Evolutionary conservation across 1,140 invertebrate species (phyloP), one percentile per base, ranked within the genome.

Genomic region (Bombus balteatus): DNA sequence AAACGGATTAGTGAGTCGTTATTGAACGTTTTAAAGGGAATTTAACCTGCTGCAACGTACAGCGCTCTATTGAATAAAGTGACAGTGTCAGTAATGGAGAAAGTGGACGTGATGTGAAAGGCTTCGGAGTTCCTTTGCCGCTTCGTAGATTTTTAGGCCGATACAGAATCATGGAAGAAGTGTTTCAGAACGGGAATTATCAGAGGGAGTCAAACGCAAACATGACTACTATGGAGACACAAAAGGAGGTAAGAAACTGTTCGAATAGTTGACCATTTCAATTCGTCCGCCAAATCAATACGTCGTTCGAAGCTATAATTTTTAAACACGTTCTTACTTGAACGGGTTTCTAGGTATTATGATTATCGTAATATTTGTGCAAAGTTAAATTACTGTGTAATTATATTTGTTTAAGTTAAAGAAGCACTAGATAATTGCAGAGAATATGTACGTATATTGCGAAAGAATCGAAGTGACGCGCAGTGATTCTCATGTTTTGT

Each of bases 171-270:
- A 95, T 95, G 94, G 94, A 94, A 83, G 93, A 93, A 79, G 86
- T 94, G 32, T 92, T 94, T 84, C 92, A 93, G 77, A 95, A 95
- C 91, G 94, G 94, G 37, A 94, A 95, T 90, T 92, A 92, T 81
- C 88, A 92, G 37, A 93, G 90, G 74, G 88, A 90, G 28, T 65
- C 90, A 1, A 93, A 93, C 43, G 85, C 88, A n/a, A 93, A 93
- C 79, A 87, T 91, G 79, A 90, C 79, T 73, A 85, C 81, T 0
- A 89, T 90, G 43, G 91, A 94, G 79, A 88, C 92, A 47, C 90
- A 87, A 66, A 95, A 94, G 86, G 93, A 95, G 92, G 94, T 94
- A 81, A 90, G 72, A 47, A 47, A 85, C 18, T 18, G 32, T 43
- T 66, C 9, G 39, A 62, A 66, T 71, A 34, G 9, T 65, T 57